phyloP scores from a whole-genome alignment of 2,888 invertebrate genomes.

The Gymnoscelis rufifasciata region DNA sequence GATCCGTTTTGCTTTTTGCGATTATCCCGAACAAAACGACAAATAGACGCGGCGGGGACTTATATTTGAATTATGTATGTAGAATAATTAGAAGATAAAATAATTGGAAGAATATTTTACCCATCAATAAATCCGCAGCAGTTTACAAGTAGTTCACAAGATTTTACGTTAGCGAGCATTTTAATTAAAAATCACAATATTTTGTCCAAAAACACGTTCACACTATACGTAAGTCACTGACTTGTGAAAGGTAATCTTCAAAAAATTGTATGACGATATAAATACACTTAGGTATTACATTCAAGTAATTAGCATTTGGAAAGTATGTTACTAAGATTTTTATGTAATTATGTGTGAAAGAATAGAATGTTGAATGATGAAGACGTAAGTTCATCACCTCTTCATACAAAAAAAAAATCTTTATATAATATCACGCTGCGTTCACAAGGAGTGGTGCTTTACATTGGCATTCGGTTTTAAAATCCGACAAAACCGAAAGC shows the following conservation, averaged over 20 bases:
- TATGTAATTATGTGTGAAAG: conserved; percentile 16
- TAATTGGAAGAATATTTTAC: no score
- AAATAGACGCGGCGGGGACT: no score
- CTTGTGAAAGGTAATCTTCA: conserved; percentile 22
- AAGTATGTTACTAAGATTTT: conserved; percentile 27
- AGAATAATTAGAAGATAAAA: no score
- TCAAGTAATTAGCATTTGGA: conserved; percentile 29
- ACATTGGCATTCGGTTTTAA: no score
- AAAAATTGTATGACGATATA: conserved; percentile 14
- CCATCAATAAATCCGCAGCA: conserved; percentile 22
- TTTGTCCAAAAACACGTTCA: conserved; percentile 12
- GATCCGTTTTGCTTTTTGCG: no score
- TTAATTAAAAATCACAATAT: conserved; percentile 7
- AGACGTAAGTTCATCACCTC: no score
- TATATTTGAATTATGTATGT: no score
- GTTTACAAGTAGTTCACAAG: conserved; percentile 21
- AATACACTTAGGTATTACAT: conserved; percentile 20
- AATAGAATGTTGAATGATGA: conserved; percentile 1
- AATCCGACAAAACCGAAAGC: no score
- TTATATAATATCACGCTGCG: no score
- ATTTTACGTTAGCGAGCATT: conserved; percentile 23
- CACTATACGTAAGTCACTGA: conserved; percentile 14
- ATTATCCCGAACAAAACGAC: no score
- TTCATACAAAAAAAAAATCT: no score
- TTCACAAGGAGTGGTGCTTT: no score